Base-by-base conservation (phyloP, 2,113 vertebrate genomes). In the Pituophis catenifer region DNA sequence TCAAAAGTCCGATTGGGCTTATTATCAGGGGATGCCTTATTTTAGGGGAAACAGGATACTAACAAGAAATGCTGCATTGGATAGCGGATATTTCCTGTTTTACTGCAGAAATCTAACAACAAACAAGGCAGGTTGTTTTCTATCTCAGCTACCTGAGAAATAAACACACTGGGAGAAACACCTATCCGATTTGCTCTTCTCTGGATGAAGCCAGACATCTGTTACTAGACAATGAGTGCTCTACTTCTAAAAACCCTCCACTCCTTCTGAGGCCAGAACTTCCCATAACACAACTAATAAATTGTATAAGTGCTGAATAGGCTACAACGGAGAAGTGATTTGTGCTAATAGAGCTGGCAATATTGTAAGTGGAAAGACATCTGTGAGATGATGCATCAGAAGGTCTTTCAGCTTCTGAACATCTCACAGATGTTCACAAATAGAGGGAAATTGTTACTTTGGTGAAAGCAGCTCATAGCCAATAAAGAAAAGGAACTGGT, bases 401-500 rank as follows among this genome's bases (percentile, higher is more conserved):
- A 98, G 96, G 96, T 97, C 94, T 97, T 97, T 97, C 96, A 96
- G 96, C 95, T 97, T 97, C 96, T 96, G 96, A 98, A 97, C 96
- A 96, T 97, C 95, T 98, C 96, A 96, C 97, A 98, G 94, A 97
- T 96, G 97, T 96, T 97, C 97, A 94, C 96, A 97, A 97, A 97
- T 95, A 96, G 92, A 58, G 95, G 75, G 95, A 96, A 97, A 98
- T 95, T 97, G 97, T 97, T 97, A 96, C 96, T 97, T 96, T 96
- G 94, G 91, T 94, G 95, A 97, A 97, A 94, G 92, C 94, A 96
- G 95, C 95, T 95, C 94, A 81, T 95, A 96, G 96, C 94, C 96
- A 97, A 96, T 94, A 96, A 94, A 96, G 0, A 81, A 88, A 93
- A 91, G 58, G 86, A 97, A 93, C 59, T 95, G 94, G 91, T 8